Conservation (phyloP, 2,888 invertebrate species). For the Melanargia galathea region DNA sequence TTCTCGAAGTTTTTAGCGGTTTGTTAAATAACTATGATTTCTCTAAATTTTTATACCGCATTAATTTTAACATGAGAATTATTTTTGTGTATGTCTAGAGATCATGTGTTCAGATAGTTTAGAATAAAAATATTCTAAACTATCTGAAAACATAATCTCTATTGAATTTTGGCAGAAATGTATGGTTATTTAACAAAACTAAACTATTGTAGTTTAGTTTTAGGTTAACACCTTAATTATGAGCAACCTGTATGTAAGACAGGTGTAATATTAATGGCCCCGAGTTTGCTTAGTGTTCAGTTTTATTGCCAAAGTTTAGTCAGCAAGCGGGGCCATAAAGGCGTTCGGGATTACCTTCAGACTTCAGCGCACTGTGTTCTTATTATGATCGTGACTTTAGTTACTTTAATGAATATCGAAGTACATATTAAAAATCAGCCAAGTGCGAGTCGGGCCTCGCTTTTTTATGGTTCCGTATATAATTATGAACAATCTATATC, state of each 20-base stretch:
- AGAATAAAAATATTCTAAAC: too few species aligned
- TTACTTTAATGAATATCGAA: neutral
- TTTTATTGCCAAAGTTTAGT: constrained; percentile 40
- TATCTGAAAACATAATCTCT: too few species aligned
- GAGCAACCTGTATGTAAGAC: constrained; percentile 32
- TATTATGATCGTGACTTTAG: neutral
- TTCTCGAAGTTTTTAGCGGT: too few species aligned
- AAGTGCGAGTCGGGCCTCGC: too few species aligned
- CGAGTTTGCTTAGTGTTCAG: constrained; percentile 39
- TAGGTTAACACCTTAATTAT: constrained; percentile 34
- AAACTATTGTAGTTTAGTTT: neutral
- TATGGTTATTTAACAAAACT: neutral
- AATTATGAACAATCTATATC: too few species aligned
- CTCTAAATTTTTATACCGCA: too few species aligned
- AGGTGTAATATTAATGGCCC: constrained; percentile 39
- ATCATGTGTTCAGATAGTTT: too few species aligned
- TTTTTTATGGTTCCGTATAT: too few species aligned
- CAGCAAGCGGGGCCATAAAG: constrained; percentile 32
- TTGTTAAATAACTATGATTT: too few species aligned
- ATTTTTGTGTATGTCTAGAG: too few species aligned
- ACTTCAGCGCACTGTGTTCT: constrained; percentile 26
- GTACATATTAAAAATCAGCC: neutral
- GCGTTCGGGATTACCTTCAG: constrained; percentile 28
- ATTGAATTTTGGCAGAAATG: neutral
- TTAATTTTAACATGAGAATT: too few species aligned